These are phyloP conservation scores for Eubasilissa splendida DNA, from an alignment of 2,888 invertebrate genomes.

Conservation along the genomic window DNA sequence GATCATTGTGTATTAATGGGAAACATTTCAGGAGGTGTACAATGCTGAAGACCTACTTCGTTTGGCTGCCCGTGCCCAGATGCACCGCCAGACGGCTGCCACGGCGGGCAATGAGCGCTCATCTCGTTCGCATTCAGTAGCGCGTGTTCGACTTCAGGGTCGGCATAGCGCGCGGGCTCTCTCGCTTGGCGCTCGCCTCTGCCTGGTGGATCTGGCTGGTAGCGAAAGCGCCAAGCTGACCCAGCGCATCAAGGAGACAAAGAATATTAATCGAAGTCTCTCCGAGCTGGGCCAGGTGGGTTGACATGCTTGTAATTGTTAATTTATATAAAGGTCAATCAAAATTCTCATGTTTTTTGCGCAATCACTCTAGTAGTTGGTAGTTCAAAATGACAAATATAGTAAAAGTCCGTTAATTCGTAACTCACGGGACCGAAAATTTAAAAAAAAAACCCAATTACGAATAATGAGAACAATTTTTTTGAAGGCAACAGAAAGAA, in stretches of 20 bases:
- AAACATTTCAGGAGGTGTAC: conserved; percentile 62
- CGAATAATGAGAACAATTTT: no score
- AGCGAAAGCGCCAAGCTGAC: conserved; percentile 77
- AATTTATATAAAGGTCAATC: no score
- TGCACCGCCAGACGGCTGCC: conserved; percentile 69
- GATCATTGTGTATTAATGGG: neutral
- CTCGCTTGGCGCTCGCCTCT: conserved; percentile 73
- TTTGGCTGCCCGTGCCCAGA: conserved; percentile 69
- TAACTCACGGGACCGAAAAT: no score
- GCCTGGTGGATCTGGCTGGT: conserved; percentile 83
- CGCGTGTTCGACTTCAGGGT: conserved; percentile 72
- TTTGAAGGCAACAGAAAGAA: no score
- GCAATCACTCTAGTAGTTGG: no score
- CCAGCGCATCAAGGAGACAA: conserved; percentile 77
- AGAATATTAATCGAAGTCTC: conserved; percentile 80
- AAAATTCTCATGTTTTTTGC: no score
- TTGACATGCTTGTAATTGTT: neutral
- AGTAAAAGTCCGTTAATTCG: no score
- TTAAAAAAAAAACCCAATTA: no score
- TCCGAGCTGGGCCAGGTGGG: conserved; percentile 75
- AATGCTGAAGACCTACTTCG: conserved; percentile 65
- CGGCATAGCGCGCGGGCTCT: conserved; percentile 67
- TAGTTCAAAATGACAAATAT: no score
- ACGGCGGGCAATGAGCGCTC: conserved; percentile 75
- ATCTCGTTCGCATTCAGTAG: conserved; percentile 74